Evolutionary conservation across 2,888 invertebrate species (phyloP), one percentile per base, ranked within the genome.

Genomic region (Megaustenia siamemsis): DNA sequence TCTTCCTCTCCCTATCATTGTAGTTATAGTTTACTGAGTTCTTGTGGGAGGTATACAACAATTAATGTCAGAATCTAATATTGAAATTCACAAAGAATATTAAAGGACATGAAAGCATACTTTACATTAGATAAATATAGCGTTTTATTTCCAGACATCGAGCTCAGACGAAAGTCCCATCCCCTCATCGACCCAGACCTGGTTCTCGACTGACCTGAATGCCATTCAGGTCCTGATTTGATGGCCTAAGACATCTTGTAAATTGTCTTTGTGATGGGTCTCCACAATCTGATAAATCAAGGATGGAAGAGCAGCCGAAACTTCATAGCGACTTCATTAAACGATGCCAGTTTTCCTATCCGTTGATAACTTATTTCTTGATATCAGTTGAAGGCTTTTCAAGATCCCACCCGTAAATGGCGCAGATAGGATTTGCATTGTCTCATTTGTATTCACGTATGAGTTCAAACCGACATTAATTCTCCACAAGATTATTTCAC

Each of bases 261-360:
- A 77, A 77, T 77, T 56, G 60, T 77, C 77, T 56, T 38, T 43
- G 38, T 77, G 60, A 77, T 77, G 77, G 49, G 56, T 77, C 24
- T 18, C 35, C 35, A 3, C 77, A 32, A 73, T 73, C 73, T 49
- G 73, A 73, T 45, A 73, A 43, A 77, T 79, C 66, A 21, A 35
- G 66, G 43, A 45, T 66, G 66, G 79, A 43, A 21, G 43, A 35
- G 35, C 40, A 49, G 28, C 28, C 32, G 43, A 24, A 66, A 66
- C 43, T 66, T n/a, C 43, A 40, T 43, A 60, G 79, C 63, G 43
- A 66, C 56, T 66, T 79, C 79, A 79, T 79, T 60, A 56, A 60
- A 60, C 60, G 79, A 79, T 43, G 79, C 66, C 40, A 24, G 43
- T 66, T 79, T 66, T 79, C 79, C 66, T 43, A 43, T 40, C 38